Conservation (phyloP, 2,797 vertebrate species). For the Syngnathus acus region DNA sequence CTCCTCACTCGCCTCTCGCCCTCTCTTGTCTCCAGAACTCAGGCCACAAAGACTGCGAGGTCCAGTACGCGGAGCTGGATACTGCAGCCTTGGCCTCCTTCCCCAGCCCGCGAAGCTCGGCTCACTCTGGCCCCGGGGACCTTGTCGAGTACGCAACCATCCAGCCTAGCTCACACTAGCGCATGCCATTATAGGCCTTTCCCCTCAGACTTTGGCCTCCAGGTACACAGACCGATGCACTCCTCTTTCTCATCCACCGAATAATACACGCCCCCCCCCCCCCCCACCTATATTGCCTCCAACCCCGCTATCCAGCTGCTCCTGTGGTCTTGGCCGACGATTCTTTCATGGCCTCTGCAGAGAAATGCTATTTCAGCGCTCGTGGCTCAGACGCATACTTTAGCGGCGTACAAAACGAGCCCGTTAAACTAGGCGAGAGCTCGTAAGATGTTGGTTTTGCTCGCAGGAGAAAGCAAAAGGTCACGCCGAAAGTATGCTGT, state of each 20-base stretch:
- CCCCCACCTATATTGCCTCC: neutral
- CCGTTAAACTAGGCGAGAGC: neutral
- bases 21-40: slow-evolving; percentile 76
- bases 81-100: slow-evolving; percentile 83
- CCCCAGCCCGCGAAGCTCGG: slow-evolving; percentile 75
- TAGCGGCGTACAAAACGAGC: neutral
- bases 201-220: slow-evolving; percentile 80
- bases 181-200: slow-evolving; percentile 80
- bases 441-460: neutral
- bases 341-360: slow-evolving; percentile 19
- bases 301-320: slow-evolving; percentile 34
- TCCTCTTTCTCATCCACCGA: slow-evolving; percentile 27
- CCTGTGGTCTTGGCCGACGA: slow-evolving; percentile 27
- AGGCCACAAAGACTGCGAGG: slow-evolving; percentile 82
- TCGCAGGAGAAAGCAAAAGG: too few species aligned
- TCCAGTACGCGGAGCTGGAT: slow-evolving; percentile 94
- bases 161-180: slow-evolving; percentile 88
- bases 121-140: slow-evolving; percentile 80
- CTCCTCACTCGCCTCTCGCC: slow-evolving; percentile 34
- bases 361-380: slow-evolving; percentile 10
- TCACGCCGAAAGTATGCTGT: too few species aligned
- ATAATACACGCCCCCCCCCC: slow-evolving; percentile 12
- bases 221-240: slow-evolving; percentile 77
- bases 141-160: slow-evolving; percentile 90
- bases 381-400: neutral